Evolutionary conservation across 1,140 invertebrate genomes (phyloP).

Genomic region (Apis cerana): DNA sequence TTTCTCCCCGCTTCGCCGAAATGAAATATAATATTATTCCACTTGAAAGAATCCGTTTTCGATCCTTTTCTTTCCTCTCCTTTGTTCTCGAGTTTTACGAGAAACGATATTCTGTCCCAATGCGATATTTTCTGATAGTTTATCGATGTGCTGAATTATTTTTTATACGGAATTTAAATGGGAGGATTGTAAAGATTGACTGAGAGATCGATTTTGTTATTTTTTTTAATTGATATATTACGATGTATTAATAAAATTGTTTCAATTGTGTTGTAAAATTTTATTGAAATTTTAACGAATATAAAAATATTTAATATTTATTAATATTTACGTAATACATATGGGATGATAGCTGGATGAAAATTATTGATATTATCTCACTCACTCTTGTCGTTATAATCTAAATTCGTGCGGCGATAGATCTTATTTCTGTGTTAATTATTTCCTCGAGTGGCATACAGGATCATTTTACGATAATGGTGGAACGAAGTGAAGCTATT

Average conservation of each 20-base stretch:
- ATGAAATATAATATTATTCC: conserved; percentile 44
- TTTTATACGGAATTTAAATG: no score
- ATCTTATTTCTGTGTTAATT: conserved; percentile 40
- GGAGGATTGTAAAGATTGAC: no score
- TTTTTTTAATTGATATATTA: no score
- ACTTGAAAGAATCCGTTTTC: neutral
- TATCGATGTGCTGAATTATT: neutral
- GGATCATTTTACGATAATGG: conserved; percentile 29
- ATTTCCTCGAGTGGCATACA: conserved; percentile 31
- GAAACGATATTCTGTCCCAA: neutral
- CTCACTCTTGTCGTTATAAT: neutral
- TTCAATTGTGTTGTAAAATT: no score
- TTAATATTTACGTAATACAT: no score
- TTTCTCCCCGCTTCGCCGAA: conserved; percentile 16
- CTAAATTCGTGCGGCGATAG: conserved; percentile 28
- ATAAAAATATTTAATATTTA: no score
- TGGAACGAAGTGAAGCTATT: conserved; percentile 35
- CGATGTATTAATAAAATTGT: no score
- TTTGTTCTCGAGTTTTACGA: neutral
- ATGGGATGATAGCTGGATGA: no score
- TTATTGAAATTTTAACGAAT: no score
- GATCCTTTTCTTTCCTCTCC: conserved; percentile 1
- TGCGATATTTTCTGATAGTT: neutral
- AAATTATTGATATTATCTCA: no score
- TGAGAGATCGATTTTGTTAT: no score